Conservation (phyloP, 2,888 invertebrate species). For the Phyto melanocephala region DNA sequence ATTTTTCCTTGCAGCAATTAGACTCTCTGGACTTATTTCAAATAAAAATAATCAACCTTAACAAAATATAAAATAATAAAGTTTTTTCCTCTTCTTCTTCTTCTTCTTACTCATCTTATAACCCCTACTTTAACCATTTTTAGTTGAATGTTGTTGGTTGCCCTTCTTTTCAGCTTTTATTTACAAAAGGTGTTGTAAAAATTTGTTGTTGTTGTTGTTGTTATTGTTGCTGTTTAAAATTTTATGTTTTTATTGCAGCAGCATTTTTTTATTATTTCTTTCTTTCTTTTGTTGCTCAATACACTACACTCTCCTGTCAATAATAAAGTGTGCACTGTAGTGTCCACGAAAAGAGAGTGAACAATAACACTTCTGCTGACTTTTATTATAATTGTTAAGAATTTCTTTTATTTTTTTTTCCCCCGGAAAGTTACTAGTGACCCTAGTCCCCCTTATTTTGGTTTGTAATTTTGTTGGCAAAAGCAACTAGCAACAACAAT, state of each 20-base stretch:
- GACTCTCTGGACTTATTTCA: conserved; percentile 18
- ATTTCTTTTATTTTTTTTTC: not conserved
- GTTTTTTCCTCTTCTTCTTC: not conserved
- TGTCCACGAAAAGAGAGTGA: not conserved
- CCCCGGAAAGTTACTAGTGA: not conserved
- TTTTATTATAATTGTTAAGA: not conserved
- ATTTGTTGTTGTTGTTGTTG: conserved; percentile 14
- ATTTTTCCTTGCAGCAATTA: conserved; percentile 54
- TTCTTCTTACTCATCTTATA: too few species aligned
- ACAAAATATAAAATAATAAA: not conserved
- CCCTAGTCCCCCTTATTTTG: not conserved
- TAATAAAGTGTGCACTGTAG: not conserved
- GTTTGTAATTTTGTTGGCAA: not conserved
- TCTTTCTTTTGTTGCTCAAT: too few species aligned
- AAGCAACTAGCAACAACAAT: not conserved
- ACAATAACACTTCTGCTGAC: not conserved
- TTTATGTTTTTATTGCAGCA: conserved; percentile 59
- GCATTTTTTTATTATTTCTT: not conserved
- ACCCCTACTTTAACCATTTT: not conserved
- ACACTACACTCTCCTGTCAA: not conserved
- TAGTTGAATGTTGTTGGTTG: not conserved
- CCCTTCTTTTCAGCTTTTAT: conserved; percentile 35
- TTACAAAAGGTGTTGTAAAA: conserved; percentile 55
- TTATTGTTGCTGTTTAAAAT: conserved; percentile 24
- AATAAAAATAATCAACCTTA: not conserved